Conservation (phyloP, 37 sponge, comb jelly and placozoan genomes). For the Eunapius fragilis region DNA sequence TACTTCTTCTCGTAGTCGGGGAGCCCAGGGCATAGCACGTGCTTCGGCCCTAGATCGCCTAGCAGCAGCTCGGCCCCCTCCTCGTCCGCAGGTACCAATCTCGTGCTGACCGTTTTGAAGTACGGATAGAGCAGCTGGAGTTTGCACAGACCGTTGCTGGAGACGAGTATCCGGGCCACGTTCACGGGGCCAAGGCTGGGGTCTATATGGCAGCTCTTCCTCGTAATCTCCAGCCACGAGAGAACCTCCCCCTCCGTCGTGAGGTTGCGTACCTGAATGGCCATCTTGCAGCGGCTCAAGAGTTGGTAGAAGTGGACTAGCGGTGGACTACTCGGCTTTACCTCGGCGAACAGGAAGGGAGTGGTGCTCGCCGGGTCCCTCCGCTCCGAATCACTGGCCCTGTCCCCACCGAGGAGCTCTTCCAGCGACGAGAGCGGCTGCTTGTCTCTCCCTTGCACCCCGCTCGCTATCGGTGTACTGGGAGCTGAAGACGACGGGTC, state of each 20-base stretch:
- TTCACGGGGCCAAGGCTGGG: slow-evolving; percentile 17
- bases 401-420: too few relatives aligned
- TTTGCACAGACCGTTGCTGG: slow-evolving; percentile 31
- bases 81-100: background rate
- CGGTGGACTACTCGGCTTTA: too few relatives aligned
- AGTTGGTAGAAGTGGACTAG: too few relatives aligned
- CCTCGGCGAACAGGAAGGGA: too few relatives aligned
- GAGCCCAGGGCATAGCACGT: slow-evolving; percentile 27
- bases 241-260: background rate
- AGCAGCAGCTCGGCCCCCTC: slow-evolving; percentile 1
- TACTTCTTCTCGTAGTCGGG: slow-evolving; percentile 10
- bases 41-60: slow-evolving; percentile 5
- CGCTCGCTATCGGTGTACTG: too few relatives aligned
- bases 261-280: too few relatives aligned
- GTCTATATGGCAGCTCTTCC: slow-evolving; percentile 25
- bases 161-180: slow-evolving; percentile 16
- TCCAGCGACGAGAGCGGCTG: too few relatives aligned
- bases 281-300: too few relatives aligned
- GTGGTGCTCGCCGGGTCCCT: too few relatives aligned
- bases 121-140: slow-evolving; percentile 14
- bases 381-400: too few relatives aligned
- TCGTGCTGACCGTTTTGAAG: slow-evolving; percentile 17
- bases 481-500: too few relatives aligned
- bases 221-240: slow-evolving; percentile 20
- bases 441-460: too few relatives aligned